Conservation (phyloP, 2,888 invertebrate genomes). For the Rotaria socialis region DNA sequence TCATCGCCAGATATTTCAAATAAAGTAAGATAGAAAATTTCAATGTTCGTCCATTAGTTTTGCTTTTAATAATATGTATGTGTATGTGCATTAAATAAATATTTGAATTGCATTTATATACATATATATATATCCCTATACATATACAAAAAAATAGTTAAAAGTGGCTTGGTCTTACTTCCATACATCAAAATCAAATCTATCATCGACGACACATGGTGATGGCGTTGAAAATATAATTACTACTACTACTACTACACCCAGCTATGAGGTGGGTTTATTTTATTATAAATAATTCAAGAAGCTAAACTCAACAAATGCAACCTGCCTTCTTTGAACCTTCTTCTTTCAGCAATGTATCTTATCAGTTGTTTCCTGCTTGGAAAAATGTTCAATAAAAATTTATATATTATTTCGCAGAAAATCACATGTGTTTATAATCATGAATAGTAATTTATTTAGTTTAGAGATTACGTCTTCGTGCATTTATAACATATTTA, state of each 20-base stretch:
- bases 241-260: neutral
- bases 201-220: neutral
- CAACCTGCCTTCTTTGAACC: neutral
- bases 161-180: constrained; percentile 24
- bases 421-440: neutral
- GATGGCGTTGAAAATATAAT: neutral
- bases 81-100: neutral
- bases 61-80: neutral
- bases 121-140: too few relatives aligned
- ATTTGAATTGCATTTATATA: neutral
- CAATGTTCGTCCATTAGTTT: too few relatives aligned
- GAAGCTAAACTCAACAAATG: neutral
- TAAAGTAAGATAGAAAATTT: neutral
- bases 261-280: neutral
- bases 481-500: neutral
- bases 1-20: neutral
- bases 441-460: neutral
- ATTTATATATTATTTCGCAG: neutral
- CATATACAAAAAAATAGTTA: neutral
- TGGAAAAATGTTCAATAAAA: neutral
- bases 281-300: neutral
- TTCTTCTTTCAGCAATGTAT: neutral
- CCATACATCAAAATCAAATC: neutral
- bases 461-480: neutral
- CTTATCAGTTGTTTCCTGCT: neutral